Percentiles rank a stretch among this genome's conserved stretches.
Conservation (phyloP, 2,888 invertebrate species). For the Agriopis leucophaearia region DNA sequence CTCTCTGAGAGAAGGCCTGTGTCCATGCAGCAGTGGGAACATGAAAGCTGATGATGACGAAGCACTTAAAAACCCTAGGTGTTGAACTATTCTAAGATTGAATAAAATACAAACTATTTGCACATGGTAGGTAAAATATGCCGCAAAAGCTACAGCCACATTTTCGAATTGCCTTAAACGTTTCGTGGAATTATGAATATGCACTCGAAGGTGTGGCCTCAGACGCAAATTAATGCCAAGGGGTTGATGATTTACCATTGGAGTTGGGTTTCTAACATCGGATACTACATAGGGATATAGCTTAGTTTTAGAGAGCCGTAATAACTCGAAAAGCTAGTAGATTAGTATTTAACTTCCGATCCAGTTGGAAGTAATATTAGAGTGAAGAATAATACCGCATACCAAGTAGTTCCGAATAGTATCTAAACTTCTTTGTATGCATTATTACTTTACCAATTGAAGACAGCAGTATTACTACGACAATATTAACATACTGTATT, state of each 20-base stretch:
- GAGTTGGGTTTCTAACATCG: constrained; percentile 32
- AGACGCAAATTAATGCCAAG: constrained; percentile 42
- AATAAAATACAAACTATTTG: background rate
- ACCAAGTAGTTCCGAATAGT: too few relatives aligned
- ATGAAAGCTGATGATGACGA: too few relatives aligned
- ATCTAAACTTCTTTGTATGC: too few relatives aligned
- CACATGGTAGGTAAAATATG: constrained; percentile 37
- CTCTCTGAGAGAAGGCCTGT: too few relatives aligned
- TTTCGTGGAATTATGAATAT: constrained; percentile 64
- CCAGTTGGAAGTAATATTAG: too few relatives aligned
- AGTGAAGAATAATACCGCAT: too few relatives aligned
- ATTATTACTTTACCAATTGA: too few relatives aligned
- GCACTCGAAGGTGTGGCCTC: constrained; percentile 52
- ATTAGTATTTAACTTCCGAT: too few relatives aligned
- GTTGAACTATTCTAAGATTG: background rate
- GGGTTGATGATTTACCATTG: constrained; percentile 41
- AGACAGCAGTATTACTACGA: too few relatives aligned
- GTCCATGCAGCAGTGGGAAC: too few relatives aligned
- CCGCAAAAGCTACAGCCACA: constrained; percentile 51
- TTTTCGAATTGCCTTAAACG: constrained; percentile 59
- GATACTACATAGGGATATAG: background rate
- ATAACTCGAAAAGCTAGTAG: background rate
- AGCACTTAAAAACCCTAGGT: too few relatives aligned
- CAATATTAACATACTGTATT: too few relatives aligned
- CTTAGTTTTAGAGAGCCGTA: background rate